Base-by-base conservation (phyloP, 2,797 vertebrate species). In the Eremophila alpestris region DNA sequence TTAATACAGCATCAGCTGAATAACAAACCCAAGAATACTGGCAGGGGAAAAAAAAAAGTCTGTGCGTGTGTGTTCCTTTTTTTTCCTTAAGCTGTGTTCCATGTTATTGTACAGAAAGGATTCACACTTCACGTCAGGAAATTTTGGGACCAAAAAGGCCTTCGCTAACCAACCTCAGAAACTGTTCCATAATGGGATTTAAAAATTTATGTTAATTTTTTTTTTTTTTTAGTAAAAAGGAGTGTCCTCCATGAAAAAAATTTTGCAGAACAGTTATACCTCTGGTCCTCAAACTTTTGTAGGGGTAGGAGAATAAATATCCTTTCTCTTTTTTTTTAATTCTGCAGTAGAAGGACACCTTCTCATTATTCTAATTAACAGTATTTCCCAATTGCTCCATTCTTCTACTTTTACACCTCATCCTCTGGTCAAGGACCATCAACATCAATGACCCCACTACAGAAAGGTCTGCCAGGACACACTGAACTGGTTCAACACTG, bases 1-100 rank as follows among this genome's bases (percentile, higher is more conserved):
- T 97, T 97, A 97, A 96, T 93, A 71, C 95, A 92, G 87, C 67
- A 95, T 95, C 85, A 49, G 67, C 95, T 30, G 96, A 96, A 94
- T 95, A 97, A 97, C 96, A 93, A 97, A 97, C 92, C 85, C 59
- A 59, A 78, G 96, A 94, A 96, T 86, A 83, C 68, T 64, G 90
- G 70, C 22, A 46, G 84, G 77, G 2, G 3, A 9, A 45, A 82
- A 80, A 62, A 16, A 74, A 59, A 71, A 79, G 16, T 5, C 20
- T 23, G 62, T 8, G 69, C 5, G 11, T 10, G 16, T 10, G 16
- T 22, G 48, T 7, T 41, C 23, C 43, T 71, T 90, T 73, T 89
- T 67, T 71, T 23, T 12, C 68, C 75, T 81, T 69, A 73, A 93
- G 71, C 86, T 36, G 63, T 85, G 89, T 83, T 90, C 92, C 41